phyloP scores from a whole-genome alignment of 1,140 invertebrate species.

The Cyrtorhinus lividipennis region DNA sequence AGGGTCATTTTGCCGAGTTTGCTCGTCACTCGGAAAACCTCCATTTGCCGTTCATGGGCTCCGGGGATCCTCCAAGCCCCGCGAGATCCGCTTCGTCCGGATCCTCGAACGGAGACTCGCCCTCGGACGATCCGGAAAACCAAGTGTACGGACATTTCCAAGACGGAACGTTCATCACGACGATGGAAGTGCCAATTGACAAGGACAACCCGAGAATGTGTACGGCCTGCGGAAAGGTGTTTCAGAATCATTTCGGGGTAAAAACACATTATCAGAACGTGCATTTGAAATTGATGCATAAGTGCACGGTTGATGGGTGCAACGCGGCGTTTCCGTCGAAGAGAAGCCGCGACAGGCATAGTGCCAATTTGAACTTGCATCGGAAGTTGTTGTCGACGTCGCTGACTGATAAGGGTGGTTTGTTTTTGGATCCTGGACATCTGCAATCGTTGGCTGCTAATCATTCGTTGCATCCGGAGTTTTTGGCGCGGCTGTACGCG shows the following conservation, averaged over 20 bases:
- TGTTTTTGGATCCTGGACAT: slow-evolving; percentile 24
- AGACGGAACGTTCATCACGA: slow-evolving; percentile 53
- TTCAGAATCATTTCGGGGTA: slow-evolving; percentile 88
- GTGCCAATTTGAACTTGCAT: slow-evolving; percentile 81
- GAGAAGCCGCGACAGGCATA: slow-evolving; percentile 80
- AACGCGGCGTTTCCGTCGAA: slow-evolving; percentile 92
- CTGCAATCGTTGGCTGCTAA: slow-evolving; percentile 34
- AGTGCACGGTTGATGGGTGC: slow-evolving; percentile 90
- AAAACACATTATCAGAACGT: slow-evolving; percentile 93
- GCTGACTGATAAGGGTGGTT: slow-evolving; percentile 20
- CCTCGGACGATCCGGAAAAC: slow-evolving; percentile 39
- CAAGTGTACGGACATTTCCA: slow-evolving; percentile 53
- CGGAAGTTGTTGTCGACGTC: slow-evolving; percentile 69
- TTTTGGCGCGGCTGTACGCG: slow-evolving; percentile 66
- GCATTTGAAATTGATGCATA: slow-evolving; percentile 90
- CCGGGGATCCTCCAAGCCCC: slow-evolving; percentile 35
- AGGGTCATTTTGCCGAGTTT: slow-evolving; percentile 51
- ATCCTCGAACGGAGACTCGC: slow-evolving; percentile 41
- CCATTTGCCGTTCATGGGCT: slow-evolving; percentile 33
- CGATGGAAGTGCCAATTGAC: slow-evolving; percentile 70
- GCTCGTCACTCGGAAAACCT: slow-evolving; percentile 32
- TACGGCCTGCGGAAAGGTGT: slow-evolving; percentile 80
- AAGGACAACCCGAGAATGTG: slow-evolving; percentile 69
- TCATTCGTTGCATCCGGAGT: slow-evolving; percentile 50
- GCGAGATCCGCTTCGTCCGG: slow-evolving; percentile 36